Percentiles rank a stretch among this genome's conserved stretches.
Evolutionary conservation across 2,797 vertebrate genomes (phyloP).

Genomic region (Buceros bicornis): DNA sequence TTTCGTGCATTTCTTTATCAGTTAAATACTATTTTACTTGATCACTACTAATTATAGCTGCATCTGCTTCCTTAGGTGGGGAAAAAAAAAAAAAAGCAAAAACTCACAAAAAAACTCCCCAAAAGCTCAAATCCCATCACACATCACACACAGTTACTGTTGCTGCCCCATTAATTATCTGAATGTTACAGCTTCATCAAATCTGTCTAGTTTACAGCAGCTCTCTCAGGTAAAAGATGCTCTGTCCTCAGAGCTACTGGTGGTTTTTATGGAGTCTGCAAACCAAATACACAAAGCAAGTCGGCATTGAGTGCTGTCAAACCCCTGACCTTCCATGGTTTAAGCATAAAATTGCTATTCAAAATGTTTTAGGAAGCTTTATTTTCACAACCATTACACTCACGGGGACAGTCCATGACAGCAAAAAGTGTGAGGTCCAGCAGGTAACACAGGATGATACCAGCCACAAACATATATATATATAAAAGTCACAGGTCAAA

Average conservation of each 20-base stretch:
- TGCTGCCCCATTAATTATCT: not conserved
- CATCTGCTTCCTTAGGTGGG: not conserved
- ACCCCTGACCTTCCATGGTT: not conserved
- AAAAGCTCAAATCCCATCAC: not conserved
- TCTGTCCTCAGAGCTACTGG: not conserved
- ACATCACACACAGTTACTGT: not conserved
- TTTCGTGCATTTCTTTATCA: not conserved
- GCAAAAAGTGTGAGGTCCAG: not conserved
- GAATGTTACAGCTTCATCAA: not conserved
- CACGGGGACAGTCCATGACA: not conserved
- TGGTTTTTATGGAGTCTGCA: not conserved
- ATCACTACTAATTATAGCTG: not conserved
- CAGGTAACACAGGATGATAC: not conserved
- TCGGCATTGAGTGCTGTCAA: not conserved
- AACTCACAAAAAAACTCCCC: not conserved
- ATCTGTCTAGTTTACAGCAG: not conserved
- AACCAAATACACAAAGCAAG: not conserved
- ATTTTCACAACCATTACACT: not conserved
- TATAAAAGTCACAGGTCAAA: not conserved
- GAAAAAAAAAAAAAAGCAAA: not conserved
- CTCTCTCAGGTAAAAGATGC: not conserved
- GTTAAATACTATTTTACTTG: not conserved
- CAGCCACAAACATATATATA: not conserved
- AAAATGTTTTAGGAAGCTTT: not conserved
- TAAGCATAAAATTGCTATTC: not conserved